Evolutionary conservation across 2,797 vertebrate species (phyloP).

Genomic region (Carapus acus): DNA sequence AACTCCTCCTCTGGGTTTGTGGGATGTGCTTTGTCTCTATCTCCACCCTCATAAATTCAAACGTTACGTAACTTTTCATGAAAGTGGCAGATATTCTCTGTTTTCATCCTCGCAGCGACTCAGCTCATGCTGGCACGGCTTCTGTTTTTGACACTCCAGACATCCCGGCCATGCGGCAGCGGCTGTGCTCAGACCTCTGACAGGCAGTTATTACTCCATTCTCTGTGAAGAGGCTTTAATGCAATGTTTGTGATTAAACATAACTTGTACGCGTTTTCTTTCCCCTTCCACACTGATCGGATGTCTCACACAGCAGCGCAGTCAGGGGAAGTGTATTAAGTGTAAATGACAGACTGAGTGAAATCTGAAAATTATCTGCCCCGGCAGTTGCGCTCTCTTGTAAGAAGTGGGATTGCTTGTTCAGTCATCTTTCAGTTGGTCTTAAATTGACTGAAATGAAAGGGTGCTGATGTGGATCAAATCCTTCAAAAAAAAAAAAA

Average conservation of each 20-base stretch:
- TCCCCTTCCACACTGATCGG: background rate
- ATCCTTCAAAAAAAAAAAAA: background rate
- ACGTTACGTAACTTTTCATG: slow-evolving; percentile 28
- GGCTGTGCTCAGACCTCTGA: background rate
- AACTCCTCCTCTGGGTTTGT: slow-evolving; percentile 1
- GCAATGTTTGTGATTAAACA: slow-evolving; percentile 2
- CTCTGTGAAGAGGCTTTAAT: slow-evolving; percentile 1
- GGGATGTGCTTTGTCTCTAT: slow-evolving; percentile 9
- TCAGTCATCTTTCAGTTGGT: background rate
- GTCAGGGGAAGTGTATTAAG: background rate
- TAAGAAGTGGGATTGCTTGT: background rate
- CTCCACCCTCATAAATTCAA: slow-evolving; percentile 9
- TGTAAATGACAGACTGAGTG: background rate
- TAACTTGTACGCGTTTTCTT: background rate
- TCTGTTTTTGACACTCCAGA: slow-evolving; percentile 10
- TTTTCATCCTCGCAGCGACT: slow-evolving; percentile 1
- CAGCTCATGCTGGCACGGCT: slow-evolving; percentile 36
- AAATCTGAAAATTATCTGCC: background rate
- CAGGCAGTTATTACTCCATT: slow-evolving; percentile 8
- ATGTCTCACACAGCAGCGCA: background rate
- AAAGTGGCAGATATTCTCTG: slow-evolving; percentile 29
- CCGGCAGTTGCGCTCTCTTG: background rate
- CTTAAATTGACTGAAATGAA: slow-evolving; percentile 13
- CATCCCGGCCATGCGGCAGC: slow-evolving; percentile 7
- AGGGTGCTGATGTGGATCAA: slow-evolving; percentile 15